These are phyloP conservation scores for Rhombomys opimus DNA, from an alignment of 2,113 vertebrate species.

Conservation along the genomic window DNA sequence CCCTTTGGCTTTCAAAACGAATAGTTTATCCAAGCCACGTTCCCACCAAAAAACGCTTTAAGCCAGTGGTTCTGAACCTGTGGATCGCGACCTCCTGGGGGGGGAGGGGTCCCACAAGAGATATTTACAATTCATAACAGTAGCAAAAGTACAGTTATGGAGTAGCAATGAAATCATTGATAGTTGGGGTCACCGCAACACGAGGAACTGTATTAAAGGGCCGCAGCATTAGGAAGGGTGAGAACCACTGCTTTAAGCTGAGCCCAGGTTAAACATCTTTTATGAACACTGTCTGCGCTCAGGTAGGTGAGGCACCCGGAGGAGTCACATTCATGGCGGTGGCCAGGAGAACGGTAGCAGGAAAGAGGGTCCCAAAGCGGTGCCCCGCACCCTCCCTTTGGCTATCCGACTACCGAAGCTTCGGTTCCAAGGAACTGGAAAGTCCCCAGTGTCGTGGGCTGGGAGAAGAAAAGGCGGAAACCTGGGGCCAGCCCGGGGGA, in stretches of 20 bases:
- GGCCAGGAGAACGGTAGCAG: no score
- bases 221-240: neutral
- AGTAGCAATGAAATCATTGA: neutral
- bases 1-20: constrained; percentile 5
- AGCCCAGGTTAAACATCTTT: neutral
- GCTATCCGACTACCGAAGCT: neutral
- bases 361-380: neutral
- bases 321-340: neutral
- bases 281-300: neutral
- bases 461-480: neutral
- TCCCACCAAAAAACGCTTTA: neutral
- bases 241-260: neutral
- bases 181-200: neutral
- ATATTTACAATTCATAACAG: neutral
- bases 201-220: neutral
- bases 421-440: neutral
- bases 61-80: neutral
- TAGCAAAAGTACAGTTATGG: neutral
- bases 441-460: neutral
- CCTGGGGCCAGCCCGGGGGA: neutral
- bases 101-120: neutral
- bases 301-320: neutral
- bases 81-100: neutral
- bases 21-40: neutral
- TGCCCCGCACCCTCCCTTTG: neutral